A percentile compares a stretch with the other conserved stretches of the same genome.
Evolutionary conservation across 2,888 invertebrate species (phyloP).

Genomic region (Hirudinaria manillensis): DNA sequence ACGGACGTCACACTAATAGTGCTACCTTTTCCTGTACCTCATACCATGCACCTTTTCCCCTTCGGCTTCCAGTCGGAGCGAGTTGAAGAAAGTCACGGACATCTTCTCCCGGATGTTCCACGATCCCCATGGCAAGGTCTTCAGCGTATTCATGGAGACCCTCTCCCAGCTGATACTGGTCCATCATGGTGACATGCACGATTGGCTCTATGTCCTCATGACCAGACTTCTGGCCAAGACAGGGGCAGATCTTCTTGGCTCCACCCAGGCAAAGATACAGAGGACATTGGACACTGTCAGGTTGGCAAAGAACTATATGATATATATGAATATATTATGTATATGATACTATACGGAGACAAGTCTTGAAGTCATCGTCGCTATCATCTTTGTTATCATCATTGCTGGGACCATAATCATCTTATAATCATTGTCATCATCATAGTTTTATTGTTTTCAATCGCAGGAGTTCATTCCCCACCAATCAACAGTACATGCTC

Average conservation of each 20-base stretch:
- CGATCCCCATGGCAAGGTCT: conserved; percentile 89
- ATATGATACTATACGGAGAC: too few species aligned
- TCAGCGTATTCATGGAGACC: conserved; percentile 85
- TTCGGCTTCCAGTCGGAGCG: conserved; percentile 53
- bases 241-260: conserved; percentile 82
- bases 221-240: conserved; percentile 80
- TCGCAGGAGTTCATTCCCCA: conserved; percentile 57
- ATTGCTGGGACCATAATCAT: background rate
- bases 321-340: background rate
- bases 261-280: conserved; percentile 78
- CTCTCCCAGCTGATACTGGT: conserved; percentile 79
- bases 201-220: conserved; percentile 86
- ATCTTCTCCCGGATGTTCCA: conserved; percentile 93
- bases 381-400: background rate
- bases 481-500: conserved; percentile 61
- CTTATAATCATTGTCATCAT: background rate
- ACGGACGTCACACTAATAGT: too few species aligned
- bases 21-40: too few species aligned
- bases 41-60: background rate
- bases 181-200: conserved; percentile 79
- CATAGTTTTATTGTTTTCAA: background rate
- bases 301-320: conserved; percentile 38
- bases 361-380: background rate
- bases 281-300: conserved; percentile 51
- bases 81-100: conserved; percentile 79